Conservation (phyloP, 2,113 vertebrate genomes). For the Scytalopus superciliaris region DNA sequence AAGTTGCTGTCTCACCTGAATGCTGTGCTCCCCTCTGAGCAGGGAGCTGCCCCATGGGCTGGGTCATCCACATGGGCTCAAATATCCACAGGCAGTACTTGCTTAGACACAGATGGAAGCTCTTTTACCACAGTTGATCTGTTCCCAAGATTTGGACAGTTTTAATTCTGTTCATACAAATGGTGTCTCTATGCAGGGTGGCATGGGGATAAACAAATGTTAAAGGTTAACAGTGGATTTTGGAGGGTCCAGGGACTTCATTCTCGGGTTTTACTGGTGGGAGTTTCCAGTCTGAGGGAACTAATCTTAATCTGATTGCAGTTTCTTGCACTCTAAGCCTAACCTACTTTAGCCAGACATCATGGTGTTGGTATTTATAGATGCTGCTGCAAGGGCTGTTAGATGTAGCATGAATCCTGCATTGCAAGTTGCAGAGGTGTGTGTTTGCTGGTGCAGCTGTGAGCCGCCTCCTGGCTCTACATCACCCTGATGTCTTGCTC, state of each 20-base stretch:
- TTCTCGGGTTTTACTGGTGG: not conserved
- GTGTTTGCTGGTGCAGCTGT: not conserved
- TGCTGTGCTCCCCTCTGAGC: not conserved
- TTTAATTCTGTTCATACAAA: not conserved
- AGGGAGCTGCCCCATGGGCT: not conserved
- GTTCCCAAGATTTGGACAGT: not conserved
- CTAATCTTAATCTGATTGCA: not conserved
- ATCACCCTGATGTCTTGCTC: not conserved
- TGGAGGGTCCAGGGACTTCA: not conserved
- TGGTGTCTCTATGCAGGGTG: not conserved
- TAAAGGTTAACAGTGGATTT: not conserved
- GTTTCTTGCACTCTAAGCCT: not conserved
- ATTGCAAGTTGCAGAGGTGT: not conserved
- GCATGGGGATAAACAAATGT: not conserved
- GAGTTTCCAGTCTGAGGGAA: not conserved
- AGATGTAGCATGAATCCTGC: not conserved
- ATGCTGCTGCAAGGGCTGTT: not conserved
- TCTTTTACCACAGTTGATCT: not conserved
- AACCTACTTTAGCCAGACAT: not conserved
- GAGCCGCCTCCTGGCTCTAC: accelerated
- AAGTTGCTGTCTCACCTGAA: not conserved
- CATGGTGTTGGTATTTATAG: not conserved
- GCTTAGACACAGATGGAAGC: not conserved
- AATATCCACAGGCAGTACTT: not conserved
- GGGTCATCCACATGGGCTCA: not conserved